phyloP scores from a whole-genome alignment of 2,888 invertebrate genomes.

The Drosophila neotestacea region DNA sequence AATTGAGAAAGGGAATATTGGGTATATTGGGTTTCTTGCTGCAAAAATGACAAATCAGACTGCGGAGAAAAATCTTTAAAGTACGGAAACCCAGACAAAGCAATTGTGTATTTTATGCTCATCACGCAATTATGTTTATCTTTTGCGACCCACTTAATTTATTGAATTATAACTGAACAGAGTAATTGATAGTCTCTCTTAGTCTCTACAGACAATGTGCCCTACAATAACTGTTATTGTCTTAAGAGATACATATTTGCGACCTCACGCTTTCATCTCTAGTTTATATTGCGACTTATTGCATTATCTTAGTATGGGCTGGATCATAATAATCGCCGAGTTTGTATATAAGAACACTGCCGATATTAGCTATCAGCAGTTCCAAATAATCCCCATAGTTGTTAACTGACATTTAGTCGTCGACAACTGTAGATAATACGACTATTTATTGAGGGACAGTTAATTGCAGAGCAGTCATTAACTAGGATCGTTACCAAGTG shows the following conservation, averaged over 20 bases:
- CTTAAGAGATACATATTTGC: no score
- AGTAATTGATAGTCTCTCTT: no score
- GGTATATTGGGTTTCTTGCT: no score
- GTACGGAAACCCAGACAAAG: no score
- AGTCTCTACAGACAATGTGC: neutral
- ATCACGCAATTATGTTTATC: no score
- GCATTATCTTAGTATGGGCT: constrained; percentile 3
- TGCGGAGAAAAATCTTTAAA: no score
- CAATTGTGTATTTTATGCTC: no score
- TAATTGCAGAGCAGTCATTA: constrained; percentile 16
- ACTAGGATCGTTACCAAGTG: constrained; percentile 12
- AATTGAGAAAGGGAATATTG: no score
- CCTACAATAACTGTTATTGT: no score
- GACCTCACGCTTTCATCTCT: constrained; percentile 8
- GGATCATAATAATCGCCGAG: constrained; percentile 21
- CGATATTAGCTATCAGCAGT: constrained; percentile 52
- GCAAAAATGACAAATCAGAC: no score
- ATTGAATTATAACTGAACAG: no score
- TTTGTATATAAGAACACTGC: constrained; percentile 6
- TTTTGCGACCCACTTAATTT: no score
- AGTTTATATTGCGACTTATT: constrained; percentile 16
- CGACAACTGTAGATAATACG: constrained; percentile 19
- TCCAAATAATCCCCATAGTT: constrained; percentile 14
- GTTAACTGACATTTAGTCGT: constrained; percentile 14
- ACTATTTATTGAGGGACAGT: constrained; percentile 23